Percentiles rank a stretch among this genome's conserved stretches.
phyloP scores from a whole-genome alignment of 2,888 invertebrate species.

The Hemaris fuciformis region DNA sequence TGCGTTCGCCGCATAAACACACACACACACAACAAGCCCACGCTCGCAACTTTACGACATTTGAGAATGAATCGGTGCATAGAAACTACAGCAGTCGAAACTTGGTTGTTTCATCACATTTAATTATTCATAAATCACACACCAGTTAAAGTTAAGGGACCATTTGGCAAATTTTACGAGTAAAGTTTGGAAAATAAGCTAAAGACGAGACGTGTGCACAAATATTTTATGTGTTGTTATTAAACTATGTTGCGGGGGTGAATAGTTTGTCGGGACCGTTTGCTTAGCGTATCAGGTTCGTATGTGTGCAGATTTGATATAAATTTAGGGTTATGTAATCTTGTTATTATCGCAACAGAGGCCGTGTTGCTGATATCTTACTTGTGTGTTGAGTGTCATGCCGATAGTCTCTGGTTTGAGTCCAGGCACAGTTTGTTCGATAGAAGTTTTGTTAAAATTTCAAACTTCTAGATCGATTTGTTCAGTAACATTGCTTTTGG shows the following conservation, averaged over 20 bases:
- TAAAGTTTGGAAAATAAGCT: slow-evolving; percentile 43
- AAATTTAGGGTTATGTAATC: too few relatives aligned
- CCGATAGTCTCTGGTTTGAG: too few relatives aligned
- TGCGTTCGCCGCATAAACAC: not conserved
- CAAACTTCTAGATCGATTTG: too few relatives aligned
- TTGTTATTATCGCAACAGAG: too few relatives aligned
- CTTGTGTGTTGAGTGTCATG: too few relatives aligned
- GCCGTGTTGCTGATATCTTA: too few relatives aligned
- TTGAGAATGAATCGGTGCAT: slow-evolving; percentile 33
- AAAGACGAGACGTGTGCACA: slow-evolving; percentile 36
- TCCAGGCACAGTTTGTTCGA: too few relatives aligned
- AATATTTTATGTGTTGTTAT: slow-evolving; percentile 41
- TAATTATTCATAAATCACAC: slow-evolving; percentile 57
- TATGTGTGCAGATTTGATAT: not conserved
- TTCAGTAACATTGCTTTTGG: too few relatives aligned
- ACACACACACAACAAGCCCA: slow-evolving; percentile 20
- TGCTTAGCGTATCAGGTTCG: not conserved
- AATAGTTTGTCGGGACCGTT: slow-evolving; percentile 3
- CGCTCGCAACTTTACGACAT: slow-evolving; percentile 19
- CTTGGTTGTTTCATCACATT: slow-evolving; percentile 46
- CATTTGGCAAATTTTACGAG: slow-evolving; percentile 53
- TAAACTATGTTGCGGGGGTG: slow-evolving; percentile 29
- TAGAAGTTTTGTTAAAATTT: too few relatives aligned
- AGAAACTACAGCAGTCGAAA: slow-evolving; percentile 37
- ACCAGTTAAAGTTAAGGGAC: slow-evolving; percentile 51